Evolutionary conservation across 2,113 vertebrate species (phyloP).

Genomic region (Neotoma lepida): DNA sequence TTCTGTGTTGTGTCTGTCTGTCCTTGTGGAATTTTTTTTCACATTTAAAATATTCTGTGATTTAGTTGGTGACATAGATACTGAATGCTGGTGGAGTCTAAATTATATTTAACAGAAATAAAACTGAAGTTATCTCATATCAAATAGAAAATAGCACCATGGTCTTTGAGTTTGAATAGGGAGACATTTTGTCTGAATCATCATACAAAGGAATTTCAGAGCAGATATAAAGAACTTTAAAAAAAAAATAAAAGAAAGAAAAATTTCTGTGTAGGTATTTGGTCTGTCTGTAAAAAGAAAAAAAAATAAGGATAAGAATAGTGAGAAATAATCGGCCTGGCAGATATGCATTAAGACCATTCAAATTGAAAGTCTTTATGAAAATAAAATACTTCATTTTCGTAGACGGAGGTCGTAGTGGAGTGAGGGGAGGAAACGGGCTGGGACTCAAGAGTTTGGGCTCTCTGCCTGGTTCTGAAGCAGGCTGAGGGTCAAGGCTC

Average conservation of each 20-base stretch:
- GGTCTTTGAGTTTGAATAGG: slow-evolving; percentile 63
- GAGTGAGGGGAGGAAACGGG: neutral
- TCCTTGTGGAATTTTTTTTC: slow-evolving; percentile 70
- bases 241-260: neutral
- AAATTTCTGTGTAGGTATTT: neutral
- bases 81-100: slow-evolving; percentile 76
- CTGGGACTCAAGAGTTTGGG: neutral
- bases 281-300: neutral
- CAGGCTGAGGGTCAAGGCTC: rapidly evolving
- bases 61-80: slow-evolving; percentile 81
- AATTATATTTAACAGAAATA: slow-evolving; percentile 81
- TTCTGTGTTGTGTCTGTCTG: slow-evolving; percentile 67
- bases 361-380: slow-evolving; percentile 5
- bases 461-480: neutral
- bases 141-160: slow-evolving; percentile 75
- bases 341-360: neutral
- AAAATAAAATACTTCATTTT: neutral
- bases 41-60: slow-evolving; percentile 78
- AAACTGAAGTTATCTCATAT: slow-evolving; percentile 79
- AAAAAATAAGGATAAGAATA: neutral
- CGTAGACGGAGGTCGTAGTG: neutral
- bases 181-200: neutral
- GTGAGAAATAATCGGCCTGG: neutral
- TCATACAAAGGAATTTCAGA: slow-evolving; percentile 67
- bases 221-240: slow-evolving; percentile 51